Base-by-base conservation (phyloP, 2,797 vertebrate genomes). In the Octomys mimax region DNA sequence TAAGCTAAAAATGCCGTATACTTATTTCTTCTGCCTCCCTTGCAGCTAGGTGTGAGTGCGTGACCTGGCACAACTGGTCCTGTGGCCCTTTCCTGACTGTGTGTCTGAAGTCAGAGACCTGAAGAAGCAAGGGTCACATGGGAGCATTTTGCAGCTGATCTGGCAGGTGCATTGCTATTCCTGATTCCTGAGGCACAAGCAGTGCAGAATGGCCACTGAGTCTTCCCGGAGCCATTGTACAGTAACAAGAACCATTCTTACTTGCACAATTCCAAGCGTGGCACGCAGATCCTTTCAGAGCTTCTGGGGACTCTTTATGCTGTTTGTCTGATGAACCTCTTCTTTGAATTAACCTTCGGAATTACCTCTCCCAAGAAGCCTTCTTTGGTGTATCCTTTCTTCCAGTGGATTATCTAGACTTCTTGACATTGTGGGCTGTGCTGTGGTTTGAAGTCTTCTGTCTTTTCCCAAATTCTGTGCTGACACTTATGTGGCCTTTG, bases 1-100 rank as follows among this genome's bases (percentile, higher is more conserved):
- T 83, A 89, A 71, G 33, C 75, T 64, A 19, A 80, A 87, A 81
- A 11, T 8, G 2, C 33, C 11, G 89, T 84, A 73, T 14, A 2
- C 42, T 64, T 0, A 6, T 54, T 42, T 96, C 57, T 36, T 36
- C 57, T 22, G 28, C 42, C 68, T 96, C 95, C 66, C 78, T 95
- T 88, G 92, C 62, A 85, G 88, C 66, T 73, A 68, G 70, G 19
- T 33, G 3, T 13, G 18, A 13, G 57, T 0, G 3, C 12, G 7
- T 2, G 39, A 31, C 82, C 78, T 0, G 7, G 49, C 36, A 78
- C 70, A 42, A 39, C 57, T 10, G 36, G 21, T 7, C 68, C 2
- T 0, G 1, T 2, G 26, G 26, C 42, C 54, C 57, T 87, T 62
- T 62, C 54, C 91, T 6, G 46, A 80, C 59, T 61, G 64, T n/a